phyloP scores from a whole-genome alignment of 2,113 vertebrate genomes.

The Corvus cornix region DNA sequence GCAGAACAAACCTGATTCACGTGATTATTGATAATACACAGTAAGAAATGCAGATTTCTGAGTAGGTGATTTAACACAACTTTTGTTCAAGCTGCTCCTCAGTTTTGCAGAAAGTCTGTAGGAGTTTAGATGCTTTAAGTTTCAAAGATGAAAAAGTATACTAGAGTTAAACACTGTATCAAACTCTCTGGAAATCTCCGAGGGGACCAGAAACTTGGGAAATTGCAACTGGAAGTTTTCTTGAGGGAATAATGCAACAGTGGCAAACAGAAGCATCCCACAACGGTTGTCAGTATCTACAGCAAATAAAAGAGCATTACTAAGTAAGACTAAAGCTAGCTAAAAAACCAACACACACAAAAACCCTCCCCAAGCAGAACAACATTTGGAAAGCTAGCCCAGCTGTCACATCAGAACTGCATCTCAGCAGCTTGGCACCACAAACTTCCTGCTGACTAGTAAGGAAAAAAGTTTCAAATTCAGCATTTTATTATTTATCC shows the following conservation, averaged over 20 bases:
- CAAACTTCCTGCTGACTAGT: conserved; percentile 2
- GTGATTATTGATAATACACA: neutral
- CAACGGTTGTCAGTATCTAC: neutral
- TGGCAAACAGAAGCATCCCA: neutral
- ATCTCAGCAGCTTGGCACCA: conserved; percentile 3
- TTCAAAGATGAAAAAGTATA: neutral
- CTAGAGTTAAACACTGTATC: neutral
- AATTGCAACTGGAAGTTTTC: neutral
- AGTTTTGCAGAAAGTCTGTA: neutral
- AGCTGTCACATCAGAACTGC: conserved; percentile 14
- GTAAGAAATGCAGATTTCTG: neutral
- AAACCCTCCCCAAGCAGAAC: neutral
- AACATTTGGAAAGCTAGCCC: neutral
- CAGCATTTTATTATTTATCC: conserved; percentile 15
- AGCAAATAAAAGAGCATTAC: neutral
- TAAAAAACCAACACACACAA: neutral
- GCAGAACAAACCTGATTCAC: neutral
- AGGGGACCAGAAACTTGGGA: neutral
- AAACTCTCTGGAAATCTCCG: neutral
- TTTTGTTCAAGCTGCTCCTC: neutral
- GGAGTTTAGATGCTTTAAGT: neutral
- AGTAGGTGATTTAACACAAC: neutral
- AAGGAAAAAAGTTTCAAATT: conserved; percentile 2
- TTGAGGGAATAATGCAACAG: neutral
- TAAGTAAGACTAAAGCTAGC: neutral